Evolutionary conservation across 1,140 invertebrate species (phyloP), one percentile per base, ranked within the genome.

Genomic region (Heliconius himera): DNA sequence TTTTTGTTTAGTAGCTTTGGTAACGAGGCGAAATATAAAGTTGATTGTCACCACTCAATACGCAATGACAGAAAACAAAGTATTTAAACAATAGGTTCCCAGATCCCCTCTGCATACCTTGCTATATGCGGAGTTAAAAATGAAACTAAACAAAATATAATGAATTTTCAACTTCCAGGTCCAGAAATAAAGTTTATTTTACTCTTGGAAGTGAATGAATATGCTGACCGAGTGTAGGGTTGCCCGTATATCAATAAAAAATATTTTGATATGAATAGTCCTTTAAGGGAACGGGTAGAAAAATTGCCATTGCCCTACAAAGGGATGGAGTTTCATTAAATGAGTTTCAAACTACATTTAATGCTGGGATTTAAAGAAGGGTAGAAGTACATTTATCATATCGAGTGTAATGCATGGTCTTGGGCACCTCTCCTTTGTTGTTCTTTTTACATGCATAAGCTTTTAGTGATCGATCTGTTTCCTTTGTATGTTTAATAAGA

Each of bases 261-360:
- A 76, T 70, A 41, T 76, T 76, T 76, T 76, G 41, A 46, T 46
- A 76, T 70, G 74, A 76, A 76, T 70, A 54, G 29, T 26, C 60
- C 74, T 70, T 70, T 33, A 76, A 49, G 38, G 60, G 56, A 56
- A 76, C 18, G 38, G 60, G 49, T 70, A 66, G 36, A 76, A 76
- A 76, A 76, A 76, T 76, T 70, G 33, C 54, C 74, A n/a, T 26
- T 66, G 22, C n/a, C 33, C 33, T 6, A 33, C 33, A 6, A 36
- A 36, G 33, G 33, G 33, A 36, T 36, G 33, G 33, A 8, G 33
- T 36, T 36, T 33, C 54, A 60, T n/a, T n/a, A n/a, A n/a, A n/a
- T n/a, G n/a, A n/a, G n/a, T n/a, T n/a, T n/a, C 74, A 76, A 60
- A 60, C 66, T 72, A 46, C 76, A 46, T 77, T 73, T 73, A 72